Percentiles rank a stretch among this genome's conserved stretches.
Evolutionary conservation across 2,888 invertebrate species (phyloP).

Genomic region (Eudasyphora cyanicolor): DNA sequence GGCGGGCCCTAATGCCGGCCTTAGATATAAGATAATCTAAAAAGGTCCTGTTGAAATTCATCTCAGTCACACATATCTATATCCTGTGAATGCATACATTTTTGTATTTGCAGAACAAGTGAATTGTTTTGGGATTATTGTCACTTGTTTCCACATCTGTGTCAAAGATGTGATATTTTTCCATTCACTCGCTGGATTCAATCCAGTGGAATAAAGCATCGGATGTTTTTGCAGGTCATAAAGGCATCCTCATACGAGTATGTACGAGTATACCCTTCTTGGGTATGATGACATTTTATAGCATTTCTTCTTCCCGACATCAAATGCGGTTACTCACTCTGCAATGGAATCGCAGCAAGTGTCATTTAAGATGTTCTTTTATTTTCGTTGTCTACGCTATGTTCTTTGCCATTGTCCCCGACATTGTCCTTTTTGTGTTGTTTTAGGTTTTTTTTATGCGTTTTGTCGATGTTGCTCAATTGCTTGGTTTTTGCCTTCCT

Average conservation of each 20-base stretch:
- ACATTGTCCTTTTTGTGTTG: constrained; percentile 28
- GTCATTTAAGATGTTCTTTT: constrained; percentile 49
- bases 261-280: background rate
- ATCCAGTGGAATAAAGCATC: background rate
- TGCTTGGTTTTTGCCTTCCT: background rate
- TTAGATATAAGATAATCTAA: too few relatives aligned
- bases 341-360: constrained; percentile 52
- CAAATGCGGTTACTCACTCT: background rate
- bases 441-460: constrained; percentile 33
- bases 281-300: constrained; percentile 46
- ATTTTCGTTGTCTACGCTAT: background rate
- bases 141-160: constrained; percentile 43
- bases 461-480: constrained; percentile 6
- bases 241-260: background rate
- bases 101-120: constrained; percentile 26
- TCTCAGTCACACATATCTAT: too few relatives aligned
- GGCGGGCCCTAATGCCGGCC: too few relatives aligned
- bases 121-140: constrained; percentile 45
- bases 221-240: background rate
- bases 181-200: background rate
- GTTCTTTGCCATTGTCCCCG: background rate
- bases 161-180: constrained; percentile 37
- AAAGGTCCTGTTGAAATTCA: background rate
- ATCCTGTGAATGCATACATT: background rate
- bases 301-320: background rate